These are phyloP conservation scores for Drosophila maculinotata DNA, from an alignment of 2,888 invertebrate species.

Conservation along the genomic window DNA sequence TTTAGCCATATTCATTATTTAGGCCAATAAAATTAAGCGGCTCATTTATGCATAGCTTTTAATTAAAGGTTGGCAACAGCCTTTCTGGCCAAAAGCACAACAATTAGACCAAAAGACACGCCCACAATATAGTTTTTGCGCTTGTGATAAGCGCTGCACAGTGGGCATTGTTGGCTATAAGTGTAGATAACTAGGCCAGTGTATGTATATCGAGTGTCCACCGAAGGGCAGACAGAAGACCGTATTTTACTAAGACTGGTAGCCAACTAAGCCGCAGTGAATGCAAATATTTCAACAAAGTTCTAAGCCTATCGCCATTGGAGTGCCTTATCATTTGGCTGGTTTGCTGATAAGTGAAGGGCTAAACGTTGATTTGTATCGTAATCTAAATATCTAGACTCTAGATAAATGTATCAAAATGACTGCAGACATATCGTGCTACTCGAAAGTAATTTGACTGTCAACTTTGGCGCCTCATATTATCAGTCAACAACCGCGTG, in stretches of 20 bases:
- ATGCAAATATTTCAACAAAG: constrained; percentile 56
- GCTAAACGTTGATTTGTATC: constrained; percentile 38
- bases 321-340: constrained; percentile 35
- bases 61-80: constrained; percentile 45
- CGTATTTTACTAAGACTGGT: constrained; percentile 30
- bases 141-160: constrained; percentile 13
- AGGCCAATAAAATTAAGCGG: constrained; percentile 64
- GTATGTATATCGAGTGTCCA: constrained; percentile 1
- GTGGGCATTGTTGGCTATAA: constrained; percentile 8
- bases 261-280: constrained; percentile 29
- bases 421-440: constrained; percentile 35
- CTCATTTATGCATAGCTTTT: constrained; percentile 43
- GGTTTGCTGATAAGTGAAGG: constrained; percentile 47
- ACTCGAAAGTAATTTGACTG: constrained; percentile 55
- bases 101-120: constrained; percentile 4
- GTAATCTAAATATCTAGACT: constrained; percentile 28
- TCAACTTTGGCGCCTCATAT: constrained; percentile 31
- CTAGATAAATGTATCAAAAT: constrained; percentile 38
- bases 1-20: constrained; percentile 57
- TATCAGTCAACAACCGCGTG: constrained; percentile 36
- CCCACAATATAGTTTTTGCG: constrained; percentile 13
- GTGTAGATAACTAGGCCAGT: constrained; percentile 46
- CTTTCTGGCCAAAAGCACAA: not conserved
- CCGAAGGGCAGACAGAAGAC: constrained; percentile 43
- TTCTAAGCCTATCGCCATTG: constrained; percentile 14